Conservation (phyloP, 2,113 vertebrate species). For the Colossoma macropomum region DNA sequence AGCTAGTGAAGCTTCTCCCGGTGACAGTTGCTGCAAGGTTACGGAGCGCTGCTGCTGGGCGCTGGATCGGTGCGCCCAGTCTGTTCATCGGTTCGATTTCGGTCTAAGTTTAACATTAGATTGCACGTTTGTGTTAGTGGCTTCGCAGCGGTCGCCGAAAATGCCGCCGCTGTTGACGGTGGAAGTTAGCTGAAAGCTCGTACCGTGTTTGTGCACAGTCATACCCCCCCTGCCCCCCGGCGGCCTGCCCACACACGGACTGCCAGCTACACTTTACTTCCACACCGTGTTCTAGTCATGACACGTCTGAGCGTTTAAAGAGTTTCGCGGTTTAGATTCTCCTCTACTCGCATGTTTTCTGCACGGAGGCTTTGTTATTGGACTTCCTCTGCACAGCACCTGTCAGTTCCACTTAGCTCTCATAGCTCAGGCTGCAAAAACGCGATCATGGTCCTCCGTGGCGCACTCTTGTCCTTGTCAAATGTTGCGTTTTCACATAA, state of each 20-base stretch:
- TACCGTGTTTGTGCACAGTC: constrained; percentile 58
- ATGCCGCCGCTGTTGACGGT: constrained; percentile 15
- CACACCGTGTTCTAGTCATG: neutral
- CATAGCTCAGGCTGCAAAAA: neutral
- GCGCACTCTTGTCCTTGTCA: neutral
- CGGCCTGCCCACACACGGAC: constrained; percentile 16
- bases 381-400: neutral
- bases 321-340: neutral
- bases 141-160: neutral
- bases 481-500: neutral
- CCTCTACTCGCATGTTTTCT: neutral
- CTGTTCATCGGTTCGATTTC: neutral
- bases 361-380: neutral
- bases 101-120: neutral
- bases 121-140: neutral
- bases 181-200: neutral
- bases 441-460: neutral
- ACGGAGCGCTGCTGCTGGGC: neutral
- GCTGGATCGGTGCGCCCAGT: neutral
- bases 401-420: constrained; percentile 2
- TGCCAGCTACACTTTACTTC: neutral
- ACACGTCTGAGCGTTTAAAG: neutral
- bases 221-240: constrained; percentile 50
- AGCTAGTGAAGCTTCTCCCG: constrained; percentile 36
- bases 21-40: constrained; percentile 39